Percentiles rank a stretch among this genome's conserved stretches.
Conservation (phyloP, 1,140 invertebrate species). For the Ephestia elutella region DNA sequence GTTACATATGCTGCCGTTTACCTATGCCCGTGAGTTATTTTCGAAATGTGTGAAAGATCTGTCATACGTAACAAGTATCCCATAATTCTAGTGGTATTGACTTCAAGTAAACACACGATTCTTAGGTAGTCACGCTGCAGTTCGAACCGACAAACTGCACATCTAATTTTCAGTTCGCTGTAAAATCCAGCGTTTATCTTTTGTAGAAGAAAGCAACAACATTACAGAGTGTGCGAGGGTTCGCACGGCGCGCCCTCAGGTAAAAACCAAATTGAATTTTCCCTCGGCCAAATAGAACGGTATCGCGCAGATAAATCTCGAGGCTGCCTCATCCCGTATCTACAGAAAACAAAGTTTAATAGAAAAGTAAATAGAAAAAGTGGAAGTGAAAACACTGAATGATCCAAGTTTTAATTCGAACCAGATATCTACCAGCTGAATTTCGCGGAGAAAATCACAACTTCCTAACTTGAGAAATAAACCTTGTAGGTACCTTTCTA, state of each 20-base stretch:
- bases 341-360: constrained; percentile 65
- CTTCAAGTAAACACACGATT: too few relatives aligned
- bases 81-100: too few relatives aligned
- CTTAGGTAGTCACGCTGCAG: too few relatives aligned
- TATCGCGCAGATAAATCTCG: constrained; percentile 68
- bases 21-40: too few relatives aligned
- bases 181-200: constrained; percentile 34
- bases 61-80: too few relatives aligned
- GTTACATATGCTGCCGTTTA: too few relatives aligned
- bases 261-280: constrained; percentile 69
- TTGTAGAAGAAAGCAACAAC: constrained; percentile 37
- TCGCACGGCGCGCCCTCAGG: constrained; percentile 44
- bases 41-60: too few relatives aligned
- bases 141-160: too few relatives aligned
- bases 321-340: constrained; percentile 45
- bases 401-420: constrained; percentile 51
- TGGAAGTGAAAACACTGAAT: constrained; percentile 54
- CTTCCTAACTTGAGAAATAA: constrained; percentile 14
- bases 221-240: constrained; percentile 46
- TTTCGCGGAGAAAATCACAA: constrained; percentile 14
- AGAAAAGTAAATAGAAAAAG: constrained; percentile 68
- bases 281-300: constrained; percentile 55
- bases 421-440: constrained; percentile 29
- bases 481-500: not conserved
- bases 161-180: constrained; percentile 25